phyloP scores from a whole-genome alignment of 2,797 vertebrate species.

The Schizopygopsis malacanthus region DNA sequence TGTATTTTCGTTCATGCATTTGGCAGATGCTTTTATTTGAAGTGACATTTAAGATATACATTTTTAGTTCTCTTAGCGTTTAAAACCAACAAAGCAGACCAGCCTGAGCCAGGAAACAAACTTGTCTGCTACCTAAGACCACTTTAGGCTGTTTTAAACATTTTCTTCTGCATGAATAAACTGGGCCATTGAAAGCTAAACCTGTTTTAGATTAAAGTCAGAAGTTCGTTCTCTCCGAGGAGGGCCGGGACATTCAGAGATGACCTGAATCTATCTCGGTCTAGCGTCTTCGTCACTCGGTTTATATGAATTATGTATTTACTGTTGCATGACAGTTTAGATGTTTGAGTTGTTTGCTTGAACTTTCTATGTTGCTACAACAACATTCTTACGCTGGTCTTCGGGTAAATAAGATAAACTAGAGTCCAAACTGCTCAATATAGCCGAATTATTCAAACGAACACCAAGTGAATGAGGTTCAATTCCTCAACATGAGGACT shows the following conservation, averaged over 20 bases:
- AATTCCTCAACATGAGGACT: no score
- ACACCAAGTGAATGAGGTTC: no score
- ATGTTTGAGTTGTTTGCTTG: not conserved
- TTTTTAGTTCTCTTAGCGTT: not conserved
- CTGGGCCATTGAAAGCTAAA: not conserved
- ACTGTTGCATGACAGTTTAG: not conserved
- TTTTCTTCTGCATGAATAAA: constrained; percentile 8
- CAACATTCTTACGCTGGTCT: no score
- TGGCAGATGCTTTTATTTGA: not conserved
- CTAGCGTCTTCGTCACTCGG: not conserved
- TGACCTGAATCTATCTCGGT: constrained; percentile 39
- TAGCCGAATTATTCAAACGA: no score
- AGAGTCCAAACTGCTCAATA: no score
- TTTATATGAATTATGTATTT: not conserved
- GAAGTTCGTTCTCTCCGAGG: constrained; percentile 16
- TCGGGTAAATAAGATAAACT: no score
- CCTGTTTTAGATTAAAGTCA: constrained; percentile 16
- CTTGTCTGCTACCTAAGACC: no score
- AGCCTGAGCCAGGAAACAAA: not conserved
- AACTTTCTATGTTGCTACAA: not conserved
- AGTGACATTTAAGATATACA: not conserved
- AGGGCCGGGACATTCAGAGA: constrained; percentile 30
- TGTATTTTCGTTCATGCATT: not conserved
- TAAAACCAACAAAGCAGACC: not conserved
- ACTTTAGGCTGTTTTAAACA: not conserved